These are phyloP conservation scores for Coptodon bakossiorum DNA, from an alignment of 2,113 vertebrate species.

Conservation along the genomic window DNA sequence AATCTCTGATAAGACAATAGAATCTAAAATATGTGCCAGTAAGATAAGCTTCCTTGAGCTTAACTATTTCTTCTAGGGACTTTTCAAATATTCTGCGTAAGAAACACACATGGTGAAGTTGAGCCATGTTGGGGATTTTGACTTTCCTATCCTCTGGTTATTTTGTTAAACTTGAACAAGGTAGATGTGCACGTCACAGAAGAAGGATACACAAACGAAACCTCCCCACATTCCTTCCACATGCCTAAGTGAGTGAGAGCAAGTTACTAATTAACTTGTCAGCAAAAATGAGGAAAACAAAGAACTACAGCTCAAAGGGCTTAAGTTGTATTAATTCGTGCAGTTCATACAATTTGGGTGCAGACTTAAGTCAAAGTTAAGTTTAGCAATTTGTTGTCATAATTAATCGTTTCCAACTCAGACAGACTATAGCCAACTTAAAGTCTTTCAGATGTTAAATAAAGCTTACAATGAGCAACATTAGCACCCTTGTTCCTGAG, in stretches of 20 bases:
- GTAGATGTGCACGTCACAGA: rapidly evolving
- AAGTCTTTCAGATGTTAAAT: neutral
- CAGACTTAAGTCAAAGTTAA: neutral
- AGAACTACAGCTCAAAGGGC: neutral
- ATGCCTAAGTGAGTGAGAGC: neutral
- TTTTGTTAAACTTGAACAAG: neutral
- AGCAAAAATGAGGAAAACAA: neutral
- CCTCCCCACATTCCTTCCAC: neutral
- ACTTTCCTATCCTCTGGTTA: neutral
- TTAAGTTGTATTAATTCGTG: neutral
- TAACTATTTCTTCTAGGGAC: neutral
- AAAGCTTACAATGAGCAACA: neutral
- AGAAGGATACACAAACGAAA: neutral
- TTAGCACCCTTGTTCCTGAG: neutral
- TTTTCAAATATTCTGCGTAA: neutral
- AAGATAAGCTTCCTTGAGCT: neutral
- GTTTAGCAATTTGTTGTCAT: neutral
- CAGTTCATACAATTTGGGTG: neutral
- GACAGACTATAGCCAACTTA: neutral
- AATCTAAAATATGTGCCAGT: neutral
- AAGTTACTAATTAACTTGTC: neutral
- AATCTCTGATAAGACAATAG: neutral
- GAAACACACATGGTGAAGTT: neutral
- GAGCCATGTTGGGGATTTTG: neutral
- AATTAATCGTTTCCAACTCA: neutral